Conservation (phyloP, 2,797 vertebrate species). For the Aphelocoma californica region DNA sequence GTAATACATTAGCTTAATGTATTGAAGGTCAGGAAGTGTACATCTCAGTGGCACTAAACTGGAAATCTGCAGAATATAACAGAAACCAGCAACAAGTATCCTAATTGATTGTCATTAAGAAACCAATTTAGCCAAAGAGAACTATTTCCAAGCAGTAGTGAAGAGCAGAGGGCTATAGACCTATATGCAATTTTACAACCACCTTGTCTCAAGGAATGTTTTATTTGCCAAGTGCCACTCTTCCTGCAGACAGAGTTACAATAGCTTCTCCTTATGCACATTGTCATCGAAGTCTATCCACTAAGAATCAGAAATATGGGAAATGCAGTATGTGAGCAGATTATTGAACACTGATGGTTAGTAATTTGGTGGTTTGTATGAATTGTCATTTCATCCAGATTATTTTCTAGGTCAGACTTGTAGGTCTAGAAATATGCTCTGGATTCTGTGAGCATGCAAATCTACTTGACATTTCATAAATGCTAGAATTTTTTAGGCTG, state of each 20-base stretch:
- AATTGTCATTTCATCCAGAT: not conserved
- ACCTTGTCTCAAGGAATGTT: constrained; percentile 1
- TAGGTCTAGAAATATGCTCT: not conserved
- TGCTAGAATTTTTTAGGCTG: not conserved
- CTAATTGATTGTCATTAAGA: constrained; percentile 59
- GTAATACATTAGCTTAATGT: constrained; percentile 34
- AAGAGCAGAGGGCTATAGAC: not conserved
- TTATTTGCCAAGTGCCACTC: constrained; percentile 5
- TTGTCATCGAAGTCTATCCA: not conserved
- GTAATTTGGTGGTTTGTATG: not conserved
- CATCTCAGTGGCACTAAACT: constrained; percentile 16
- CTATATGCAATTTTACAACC: not conserved
- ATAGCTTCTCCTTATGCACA: not conserved
- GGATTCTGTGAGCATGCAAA: not conserved
- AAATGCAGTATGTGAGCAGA: not conserved
- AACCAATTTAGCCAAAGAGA: constrained; percentile 62
- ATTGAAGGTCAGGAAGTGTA: constrained; percentile 58
- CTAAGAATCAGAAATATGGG: constrained; percentile 7
- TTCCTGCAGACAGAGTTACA: not conserved
- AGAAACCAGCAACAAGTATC: constrained; percentile 43
- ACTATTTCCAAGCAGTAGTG: not conserved
- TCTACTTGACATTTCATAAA: not conserved
- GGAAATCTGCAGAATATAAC: constrained; percentile 55
- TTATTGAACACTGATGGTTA: not conserved
- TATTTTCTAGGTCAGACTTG: not conserved